Percentiles rank a stretch among this genome's conserved stretches.
Evolutionary conservation across 2,113 vertebrate species (phyloP).

Genomic region (Dendrocopos noguchii): DNA sequence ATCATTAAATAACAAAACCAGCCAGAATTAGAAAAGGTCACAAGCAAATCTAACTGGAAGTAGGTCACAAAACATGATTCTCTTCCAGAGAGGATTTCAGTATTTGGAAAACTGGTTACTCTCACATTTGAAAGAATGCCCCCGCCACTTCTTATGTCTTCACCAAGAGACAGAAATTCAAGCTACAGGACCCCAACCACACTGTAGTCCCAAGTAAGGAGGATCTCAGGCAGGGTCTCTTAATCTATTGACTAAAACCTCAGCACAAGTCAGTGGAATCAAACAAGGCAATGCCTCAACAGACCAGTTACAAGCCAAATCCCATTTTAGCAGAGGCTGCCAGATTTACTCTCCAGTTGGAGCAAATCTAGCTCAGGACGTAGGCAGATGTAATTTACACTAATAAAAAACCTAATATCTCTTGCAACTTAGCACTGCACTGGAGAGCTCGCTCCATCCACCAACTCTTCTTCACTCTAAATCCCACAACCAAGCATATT

Average conservation of each 20-base stretch:
- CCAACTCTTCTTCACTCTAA: background rate
- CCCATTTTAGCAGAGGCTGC: background rate
- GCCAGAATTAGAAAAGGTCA: constrained; percentile 80
- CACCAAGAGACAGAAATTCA: background rate
- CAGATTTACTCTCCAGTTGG: background rate
- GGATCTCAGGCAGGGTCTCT: background rate
- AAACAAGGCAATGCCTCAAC: background rate
- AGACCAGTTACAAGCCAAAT: background rate
- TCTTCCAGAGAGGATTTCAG: background rate
- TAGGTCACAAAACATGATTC: constrained; percentile 54
- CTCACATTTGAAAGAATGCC: background rate
- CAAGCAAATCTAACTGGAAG: constrained; percentile 58
- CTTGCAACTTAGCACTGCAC: background rate
- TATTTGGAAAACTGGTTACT: background rate
- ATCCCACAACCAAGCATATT: constrained; percentile 22
- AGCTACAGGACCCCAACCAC: background rate
- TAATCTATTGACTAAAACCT: background rate
- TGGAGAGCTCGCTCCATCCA: background rate
- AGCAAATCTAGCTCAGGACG: background rate
- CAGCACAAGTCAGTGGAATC: background rate
- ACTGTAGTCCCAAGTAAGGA: accelerated
- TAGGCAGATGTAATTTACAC: background rate
- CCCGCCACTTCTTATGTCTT: background rate
- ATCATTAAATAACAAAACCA: constrained; percentile 80
- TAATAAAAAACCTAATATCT: constrained; percentile 6